Base-by-base conservation (phyloP, 2,113 vertebrate genomes). In the Psilopogon haemacephalus region DNA sequence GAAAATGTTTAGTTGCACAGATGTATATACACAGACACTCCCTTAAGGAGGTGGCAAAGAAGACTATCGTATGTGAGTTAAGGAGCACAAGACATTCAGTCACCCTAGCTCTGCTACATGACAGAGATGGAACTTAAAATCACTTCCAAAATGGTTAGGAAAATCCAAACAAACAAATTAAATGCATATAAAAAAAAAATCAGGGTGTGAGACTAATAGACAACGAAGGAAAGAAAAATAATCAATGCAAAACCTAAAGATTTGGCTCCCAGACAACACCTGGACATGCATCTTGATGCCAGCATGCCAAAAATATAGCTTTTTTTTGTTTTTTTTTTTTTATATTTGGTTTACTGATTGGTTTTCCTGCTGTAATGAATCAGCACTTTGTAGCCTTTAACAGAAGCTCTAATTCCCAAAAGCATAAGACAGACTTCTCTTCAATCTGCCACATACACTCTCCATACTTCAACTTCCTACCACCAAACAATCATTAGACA, bases 171-270 rank as follows among this genome's bases (percentile, higher is more conserved):
- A 68, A 68, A 79, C 4, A 71, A 73, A 86, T 16, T 3, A 20
- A 86, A 81, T 12, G 54, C 1, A 26, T 10, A 11, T 23, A 23
- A 16, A 59, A 72, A 79, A 44, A 40, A 37, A 3, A 4, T 24
- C 37, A 52, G 33, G 33, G 70, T 85, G 33, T 73, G 64, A 74
- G 11, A 69, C 40, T 68, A 72, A 23, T 44, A 38, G 8, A 30
- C 8, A 75, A n/a, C 16, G 18, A 88, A 84, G 42, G 16, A 63
- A 94, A 90, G 52, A 50, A 81, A 93, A 82, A 44, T 20, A 50
- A 84, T n/a, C 9, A 42, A 44, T 27, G 11, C 17, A 82, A 86
- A 93, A 79, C 2, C 28, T 24, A 73, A 73, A 4, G 11, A 69
- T 56, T 42, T 89, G 38, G 37, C 23, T 82, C 77, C 48, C 20